Evolutionary conservation across 2,113 vertebrate species (phyloP), one percentile per base, ranked within the genome.

Genomic region (Puntigrus tetrazona): DNA sequence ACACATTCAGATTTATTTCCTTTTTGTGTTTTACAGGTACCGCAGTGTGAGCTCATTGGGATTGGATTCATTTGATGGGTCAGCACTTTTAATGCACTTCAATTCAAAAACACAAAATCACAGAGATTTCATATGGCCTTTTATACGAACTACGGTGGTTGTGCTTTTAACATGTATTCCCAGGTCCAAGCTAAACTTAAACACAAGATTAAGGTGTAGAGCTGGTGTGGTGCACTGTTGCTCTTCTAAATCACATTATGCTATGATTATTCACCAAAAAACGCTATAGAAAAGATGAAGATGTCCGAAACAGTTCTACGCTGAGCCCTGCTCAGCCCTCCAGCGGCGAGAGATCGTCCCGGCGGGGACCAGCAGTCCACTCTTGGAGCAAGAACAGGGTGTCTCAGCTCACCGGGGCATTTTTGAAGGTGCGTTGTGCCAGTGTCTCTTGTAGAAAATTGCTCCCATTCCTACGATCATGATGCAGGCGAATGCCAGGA

Each of bases 391-490:
- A n/a, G 3, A 9, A 31, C 70, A 47, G 22, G 25, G 83, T 3
- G 57, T 57, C 43, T 52, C n/a, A 31, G 50, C 70, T 55, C 43
- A n/a, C 36, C 47, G 59, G 16, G 22, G 50, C 9, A 76, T 81
- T 69, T 84, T 87, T 52, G 50, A 31, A 43, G 29, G 38, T 74
- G 72, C 74, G 7, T 83, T 34, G 72, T 45, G 38, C 27, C 59
- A 79, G 36, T 87, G 73, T 86, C 65, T 90, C 89, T 89, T 93
- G 90, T 93, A 93, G 88, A 93, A 86, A 83, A 94, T 31, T 22
- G 85, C 88, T 43, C 89, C 92, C 31, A 90, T 86, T 47, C 78
- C 75, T 29, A 92, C 25, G 36, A 87, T 90, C 14, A 89, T 80
- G 7, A 92, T 5, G 77, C 90, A 93, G 50, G 69, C 86, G 14